phyloP scores from a whole-genome alignment of 2,113 vertebrate genomes.

The Camelus dromedarius region DNA sequence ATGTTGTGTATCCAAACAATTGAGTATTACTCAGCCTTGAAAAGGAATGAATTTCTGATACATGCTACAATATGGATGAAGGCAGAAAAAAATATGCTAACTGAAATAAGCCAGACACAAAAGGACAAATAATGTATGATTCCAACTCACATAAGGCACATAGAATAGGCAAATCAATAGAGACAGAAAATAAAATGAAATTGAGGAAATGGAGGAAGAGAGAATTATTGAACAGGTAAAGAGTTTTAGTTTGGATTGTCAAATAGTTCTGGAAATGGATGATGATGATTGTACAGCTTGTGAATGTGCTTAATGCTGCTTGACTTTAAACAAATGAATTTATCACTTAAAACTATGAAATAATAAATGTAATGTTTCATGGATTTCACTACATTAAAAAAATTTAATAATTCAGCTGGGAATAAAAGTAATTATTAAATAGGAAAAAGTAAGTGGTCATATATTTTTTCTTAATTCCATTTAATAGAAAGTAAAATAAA shows the following conservation, averaged over 20 bases:
- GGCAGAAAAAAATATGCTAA: not conserved
- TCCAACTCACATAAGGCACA: not conserved
- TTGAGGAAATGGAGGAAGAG: not conserved
- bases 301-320: not conserved
- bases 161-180: not conserved
- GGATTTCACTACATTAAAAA: not conserved
- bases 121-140: not conserved
- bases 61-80: not conserved
- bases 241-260: not conserved
- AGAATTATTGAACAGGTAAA: not conserved
- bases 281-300: not conserved
- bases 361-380: not conserved
- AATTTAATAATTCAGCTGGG: not conserved
- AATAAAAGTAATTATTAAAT: conserved; percentile 14
- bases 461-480: not conserved
- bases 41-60: not conserved
- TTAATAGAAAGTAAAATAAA: conserved; percentile 2
- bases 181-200: not conserved
- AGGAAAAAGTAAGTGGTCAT: not conserved
- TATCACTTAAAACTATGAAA: not conserved
- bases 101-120: not conserved
- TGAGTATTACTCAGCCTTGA: not conserved
- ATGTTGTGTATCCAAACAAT: not conserved
- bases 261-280: not conserved
- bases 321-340: not conserved